These are phyloP conservation scores for Drosophila seguyi DNA, from an alignment of 1,140 invertebrate genomes.

Conservation along the genomic window DNA sequence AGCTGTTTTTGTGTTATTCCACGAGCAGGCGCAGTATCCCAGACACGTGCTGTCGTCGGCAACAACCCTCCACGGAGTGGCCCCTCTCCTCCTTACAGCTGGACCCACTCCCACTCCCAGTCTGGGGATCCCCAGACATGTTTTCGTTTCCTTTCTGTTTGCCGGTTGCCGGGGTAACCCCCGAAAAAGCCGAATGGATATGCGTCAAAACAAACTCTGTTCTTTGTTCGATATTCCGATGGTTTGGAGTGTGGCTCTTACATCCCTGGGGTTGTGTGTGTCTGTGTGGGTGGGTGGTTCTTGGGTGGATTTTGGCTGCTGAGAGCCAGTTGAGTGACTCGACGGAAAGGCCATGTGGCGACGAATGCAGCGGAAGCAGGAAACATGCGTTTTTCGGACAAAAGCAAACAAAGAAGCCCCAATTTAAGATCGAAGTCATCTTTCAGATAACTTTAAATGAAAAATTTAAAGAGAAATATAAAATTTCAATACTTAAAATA, in stretches of 20 bases:
- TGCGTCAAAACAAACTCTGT: slow-evolving; percentile 72
- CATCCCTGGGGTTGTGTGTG: not conserved
- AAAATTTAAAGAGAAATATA: not conserved
- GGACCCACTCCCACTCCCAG: slow-evolving; percentile 1
- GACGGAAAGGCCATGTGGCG: slow-evolving; percentile 6
- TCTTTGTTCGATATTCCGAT: slow-evolving; percentile 59
- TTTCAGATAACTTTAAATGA: not conserved
- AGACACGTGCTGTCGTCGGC: slow-evolving; percentile 50
- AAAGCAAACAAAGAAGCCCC: slow-evolving; percentile 43
- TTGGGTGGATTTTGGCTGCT: not conserved
- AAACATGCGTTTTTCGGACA: slow-evolving; percentile 72
- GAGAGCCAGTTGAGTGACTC: slow-evolving; percentile 38
- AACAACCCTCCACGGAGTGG: slow-evolving; percentile 30
- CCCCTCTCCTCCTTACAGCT: not conserved
- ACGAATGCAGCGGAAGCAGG: slow-evolving; percentile 62
- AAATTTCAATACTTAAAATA: not conserved
- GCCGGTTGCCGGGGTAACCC: slow-evolving; percentile 67
- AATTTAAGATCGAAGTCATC: slow-evolving; percentile 16
- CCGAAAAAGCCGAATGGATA: slow-evolving; percentile 44
- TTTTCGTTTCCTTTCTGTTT: slow-evolving; percentile 53
- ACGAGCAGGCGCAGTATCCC: slow-evolving; percentile 62
- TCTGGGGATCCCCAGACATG: slow-evolving; percentile 57
- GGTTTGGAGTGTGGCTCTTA: slow-evolving; percentile 1
- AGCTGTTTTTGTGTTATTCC: slow-evolving; percentile 54
- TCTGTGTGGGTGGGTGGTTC: slow-evolving; percentile 1